These are phyloP conservation scores for Lonchura striata DNA, from an alignment of 2,113 vertebrate species.

Conservation along the genomic window DNA sequence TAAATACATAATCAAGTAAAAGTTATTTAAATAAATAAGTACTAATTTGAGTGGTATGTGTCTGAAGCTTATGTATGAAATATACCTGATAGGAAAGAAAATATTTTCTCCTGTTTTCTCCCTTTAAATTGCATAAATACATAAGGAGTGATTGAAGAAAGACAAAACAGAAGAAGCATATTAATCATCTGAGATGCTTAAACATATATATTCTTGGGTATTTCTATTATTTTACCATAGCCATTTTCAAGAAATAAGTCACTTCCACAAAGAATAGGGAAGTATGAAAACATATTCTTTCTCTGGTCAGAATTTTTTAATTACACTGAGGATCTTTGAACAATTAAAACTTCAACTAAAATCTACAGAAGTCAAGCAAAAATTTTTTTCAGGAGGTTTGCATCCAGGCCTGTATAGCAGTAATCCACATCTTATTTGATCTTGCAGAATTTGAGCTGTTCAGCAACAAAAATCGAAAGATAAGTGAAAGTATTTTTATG, in stretches of 20 bases:
- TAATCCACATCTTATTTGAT: not conserved
- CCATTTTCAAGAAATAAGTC: not conserved
- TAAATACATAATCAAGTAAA: not conserved
- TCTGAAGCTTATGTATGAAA: not conserved
- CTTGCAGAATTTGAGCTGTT: not conserved
- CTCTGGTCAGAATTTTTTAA: not conserved
- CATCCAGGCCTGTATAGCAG: not conserved
- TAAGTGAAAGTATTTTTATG: not conserved
- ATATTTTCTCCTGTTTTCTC: not conserved
- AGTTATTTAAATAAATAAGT: not conserved
- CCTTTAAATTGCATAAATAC: not conserved
- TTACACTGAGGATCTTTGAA: not conserved
- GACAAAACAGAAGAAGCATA: not conserved
- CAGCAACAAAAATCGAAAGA: not conserved
- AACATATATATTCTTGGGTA: not conserved
- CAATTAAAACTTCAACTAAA: not conserved
- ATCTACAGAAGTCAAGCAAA: not conserved
- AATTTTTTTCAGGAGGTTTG: fast-evolving
- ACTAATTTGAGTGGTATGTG: not conserved
- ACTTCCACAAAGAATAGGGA: not conserved
- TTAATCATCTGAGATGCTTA: not conserved
- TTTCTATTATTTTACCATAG: not conserved
- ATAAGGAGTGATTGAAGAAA: not conserved
- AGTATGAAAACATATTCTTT: not conserved
- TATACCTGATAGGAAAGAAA: not conserved